Evolutionary conservation across 2,797 vertebrate species (phyloP), one percentile per base, ranked within the genome.

Genomic region (Myotis myotis): DNA sequence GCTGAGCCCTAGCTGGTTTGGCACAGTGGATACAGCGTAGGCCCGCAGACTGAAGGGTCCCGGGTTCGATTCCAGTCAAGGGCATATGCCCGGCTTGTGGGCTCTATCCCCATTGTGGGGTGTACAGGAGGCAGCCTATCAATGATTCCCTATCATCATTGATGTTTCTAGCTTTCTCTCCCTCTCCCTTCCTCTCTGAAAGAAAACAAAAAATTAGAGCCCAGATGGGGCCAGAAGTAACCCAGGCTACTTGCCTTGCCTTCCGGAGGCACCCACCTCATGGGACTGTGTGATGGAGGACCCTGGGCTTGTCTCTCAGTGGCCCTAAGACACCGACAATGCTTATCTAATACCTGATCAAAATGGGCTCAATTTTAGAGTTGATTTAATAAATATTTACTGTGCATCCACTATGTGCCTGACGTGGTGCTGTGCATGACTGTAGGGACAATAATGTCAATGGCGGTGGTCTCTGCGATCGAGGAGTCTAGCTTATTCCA

Each of bases 361-460:
- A 88, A 55, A 49, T 8, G 6, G 30, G 44, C 51, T 55, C 16
- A 8, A 6, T 22, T 33, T 11, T 41, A n/a, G 72, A 33, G 57
- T 84, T 64, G 41, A 44, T 10, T 13, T 15, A 57, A 36, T 25
- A 49, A 62, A 44, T 16, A 8, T 25, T 71, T 74, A 4, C 55
- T 41, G 9, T 15, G 57, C 7, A 15, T 13, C 70, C 17, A 19
- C 17, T 55, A 0, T 7, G 57, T 3, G 22, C 10, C 44, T 0
- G 0, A 10, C 36, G n/a, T 0, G 0, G 9, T 5, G n/a, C 55
- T 47, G 1, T 16, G 15, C 5, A 2, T 72, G 41, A 44, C 62
- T 62, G 10, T 3, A 8, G 41, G 51, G 49, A 74, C 38, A 85
- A 44, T 1, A 13, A 8, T 5, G 8, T 78, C 55, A 47, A 11